Base-by-base conservation (phyloP, 1,140 invertebrate species). In the Teleopsis dalmanni region DNA sequence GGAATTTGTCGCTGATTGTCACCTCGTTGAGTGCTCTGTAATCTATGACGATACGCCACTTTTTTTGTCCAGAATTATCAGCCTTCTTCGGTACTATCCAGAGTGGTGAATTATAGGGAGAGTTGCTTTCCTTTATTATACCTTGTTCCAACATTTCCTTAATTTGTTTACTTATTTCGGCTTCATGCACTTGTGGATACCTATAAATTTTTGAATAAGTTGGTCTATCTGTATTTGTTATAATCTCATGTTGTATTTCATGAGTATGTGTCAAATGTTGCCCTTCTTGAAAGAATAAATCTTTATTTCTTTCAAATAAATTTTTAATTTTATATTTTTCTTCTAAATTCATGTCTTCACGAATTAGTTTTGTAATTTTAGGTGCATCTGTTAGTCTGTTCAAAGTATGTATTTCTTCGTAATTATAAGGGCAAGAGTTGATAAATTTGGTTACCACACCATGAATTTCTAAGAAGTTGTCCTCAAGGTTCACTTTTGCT, bases 1-100 rank as follows among this genome's bases (percentile, higher is more conserved):
- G 78, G 55, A 69, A 79, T 13, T 55, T 54, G 47, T 79, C 75
- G 7, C 51, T 50, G 22, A 63, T 37, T 11, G 67, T 70, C 3
- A 70, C 44, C 7, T 67, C 53, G 48, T 71, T 72, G 27, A 70
- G 45, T 56, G 62, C 59, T 3, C 71, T 42, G 50, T 62, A 73
- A 48, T 72, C 67, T 13, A 72, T 58, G 0, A 72, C 65, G 5
- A 72, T 33, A 29, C 71, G 43, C 58, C 57, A 72, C 57, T 72
- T 72, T 43, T 55, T 49, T 52, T 63, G 56, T 6, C 64, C 65
- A 3, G 66, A 65, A 22, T 65, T 57, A 35, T 64, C 60, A 21
- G 51, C 8, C 55, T 73, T 71, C 50, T 72, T 73, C 10, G 62
- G 60, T 18, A 69, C 65, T 38, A 72, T 53, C 63, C 65, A 72